Evolutionary conservation across 2,113 vertebrate genomes (phyloP), one percentile per base, ranked within the genome.

Genomic region (Rutilus rutilus): DNA sequence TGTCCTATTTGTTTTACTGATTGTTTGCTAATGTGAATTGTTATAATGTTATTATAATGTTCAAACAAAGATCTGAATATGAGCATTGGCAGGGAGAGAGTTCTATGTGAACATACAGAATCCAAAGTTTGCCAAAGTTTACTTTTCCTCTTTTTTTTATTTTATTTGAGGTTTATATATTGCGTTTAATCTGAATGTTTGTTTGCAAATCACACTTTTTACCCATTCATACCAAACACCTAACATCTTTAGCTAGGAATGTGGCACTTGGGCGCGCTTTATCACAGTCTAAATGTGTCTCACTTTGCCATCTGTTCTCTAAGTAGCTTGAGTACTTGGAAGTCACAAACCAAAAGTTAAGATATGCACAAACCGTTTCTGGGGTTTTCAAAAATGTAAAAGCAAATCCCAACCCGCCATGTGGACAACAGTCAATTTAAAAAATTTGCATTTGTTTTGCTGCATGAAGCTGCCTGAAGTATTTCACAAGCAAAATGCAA

Each of bases 331-430:
- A 15, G 25, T 54, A 36, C 54, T 54, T 50, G 33, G 9, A 80
- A 30, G 71, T 82, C 78, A 76, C 33, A 65, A 62, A 77, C n/a
- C 57, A 54, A 74, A 76, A 69, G 69, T 25, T 84, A 75, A 59
- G 77, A 69, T 50, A 84, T 83, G 77, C 74, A 39, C 42, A 27
- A 83, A 79, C 57, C 73, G 4, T 14, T 45, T 36, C 42, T 54
- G 39, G 67, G 14, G 83, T 60, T 83, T 71, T 86, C 57, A 80
- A 47, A 83, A 79, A 83, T 80, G 84, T 88, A 54, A 86, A 60
- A 74, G 15, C 3, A 74, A 79, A 73, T 86, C 78, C 84, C 82
- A 81, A 45, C 17, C 39, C 64, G 33, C 60, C 64, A 39, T 81
- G 74, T 52, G 60, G 57, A 80, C 82, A 36, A 23, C 47, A 76